Evolutionary conservation across 2,113 vertebrate species (phyloP).

Genomic region (Mobula hypostoma): DNA sequence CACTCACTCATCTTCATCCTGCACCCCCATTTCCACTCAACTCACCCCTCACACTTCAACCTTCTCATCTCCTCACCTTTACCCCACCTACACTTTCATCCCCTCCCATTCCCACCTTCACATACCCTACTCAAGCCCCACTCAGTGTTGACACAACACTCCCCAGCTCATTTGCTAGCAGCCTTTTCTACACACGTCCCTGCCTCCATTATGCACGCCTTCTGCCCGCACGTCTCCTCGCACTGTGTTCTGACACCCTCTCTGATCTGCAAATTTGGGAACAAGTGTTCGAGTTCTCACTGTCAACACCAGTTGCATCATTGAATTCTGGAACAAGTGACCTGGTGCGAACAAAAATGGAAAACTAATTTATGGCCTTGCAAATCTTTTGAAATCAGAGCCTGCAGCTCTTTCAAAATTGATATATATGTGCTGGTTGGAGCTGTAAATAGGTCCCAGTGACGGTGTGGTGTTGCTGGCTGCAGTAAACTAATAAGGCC

Average conservation of each 20-base stretch:
- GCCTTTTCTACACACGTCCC: background rate
- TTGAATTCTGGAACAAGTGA: no score
- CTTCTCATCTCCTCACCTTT: no score
- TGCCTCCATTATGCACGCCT: background rate
- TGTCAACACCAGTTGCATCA: background rate
- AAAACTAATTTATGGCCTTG: slow-evolving; percentile 10
- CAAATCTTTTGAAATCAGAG: background rate
- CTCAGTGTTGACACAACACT: background rate
- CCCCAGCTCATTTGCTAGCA: background rate
- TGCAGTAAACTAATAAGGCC: slow-evolving; percentile 2
- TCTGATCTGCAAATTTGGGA: background rate
- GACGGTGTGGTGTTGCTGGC: background rate
- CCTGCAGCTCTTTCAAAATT: background rate
- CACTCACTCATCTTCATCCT: background rate
- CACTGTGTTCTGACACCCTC: background rate
- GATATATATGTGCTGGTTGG: background rate
- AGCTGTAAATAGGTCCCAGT: background rate
- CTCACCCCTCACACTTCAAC: no score
- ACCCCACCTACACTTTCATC: background rate
- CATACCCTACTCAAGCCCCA: background rate
- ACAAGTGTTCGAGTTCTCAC: no score
- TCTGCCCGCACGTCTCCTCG: background rate
- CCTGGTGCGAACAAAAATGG: background rate
- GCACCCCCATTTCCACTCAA: no score
- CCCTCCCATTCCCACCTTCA: background rate